Base-by-base conservation (phyloP, 2,797 vertebrate species). In the Ara ararauna region DNA sequence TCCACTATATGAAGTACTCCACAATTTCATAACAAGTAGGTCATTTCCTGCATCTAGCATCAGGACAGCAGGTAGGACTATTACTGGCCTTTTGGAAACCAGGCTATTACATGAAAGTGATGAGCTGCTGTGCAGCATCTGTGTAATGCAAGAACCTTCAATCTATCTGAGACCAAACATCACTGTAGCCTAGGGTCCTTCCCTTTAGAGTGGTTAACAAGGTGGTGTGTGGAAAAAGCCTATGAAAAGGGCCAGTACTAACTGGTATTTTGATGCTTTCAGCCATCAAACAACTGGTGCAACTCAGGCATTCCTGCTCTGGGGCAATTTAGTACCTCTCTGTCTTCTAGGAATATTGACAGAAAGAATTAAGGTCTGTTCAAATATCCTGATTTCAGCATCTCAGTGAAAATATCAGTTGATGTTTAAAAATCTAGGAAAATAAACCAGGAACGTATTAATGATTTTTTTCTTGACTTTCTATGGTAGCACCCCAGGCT, bases 281-380 rank as follows among this genome's bases (percentile, higher is more conserved):
- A 80, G 16, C 34, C n/a, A 36, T 19, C 50, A 70, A 6, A 10
- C 74, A 74, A 21, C 22, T 30, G 8, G 7, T 30, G 4, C 12
- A 64, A 53, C 6, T 64, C 34, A 40, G 36, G 14, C 10, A 12
- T 56, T 89, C 15, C 50, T 56, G 40, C 30, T 19, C 30, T 9
- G 1, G 13, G 9, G 2, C 0, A 1, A 12, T 29, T 54, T 26
- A 54, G 26, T 23, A 42, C 26, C 44, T 71, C 51, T 44, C 17
- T 13, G 9, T 67, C 29, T 83, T 67, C 13, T 51, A 30, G 15
- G 10, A 54, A 36, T 45, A 11, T 40, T 34, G 18, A 58, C n/a
- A 24, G 22, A 58, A 58, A 58, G 22, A 58, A 11, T 58, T 58
- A 16, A 10, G 8, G 36, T 29, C 64, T 34, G 27, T 30, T 70